A percentile compares a stretch with the other conserved stretches of the same genome.
Evolutionary conservation across 2,113 vertebrate species (phyloP).

Genomic region (chimpanzee (Pan troglodytes)): NHGRI_mPanTro3-v2.1_pri NC_072409.2:64086001-64086500

Average conservation of each 20-base stretch:
- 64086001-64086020: not conserved
- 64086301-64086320: constrained; percentile 4
- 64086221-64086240: not conserved
- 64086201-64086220: not conserved
- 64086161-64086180: not conserved
- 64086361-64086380: constrained; percentile 11
- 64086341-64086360: not conserved
- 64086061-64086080: not conserved
- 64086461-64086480: constrained; percentile 45
- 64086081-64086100: not conserved
- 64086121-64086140: not conserved
- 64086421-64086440: constrained; percentile 42
- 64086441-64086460: constrained; percentile 25
- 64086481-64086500: constrained; percentile 50
- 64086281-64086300: constrained; percentile 21
- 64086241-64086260: not conserved
- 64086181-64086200: not conserved
- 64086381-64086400: constrained; percentile 47
- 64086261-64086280: constrained; percentile 5
- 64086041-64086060: not conserved
- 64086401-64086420: constrained; percentile 26
- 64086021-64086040: not conserved
- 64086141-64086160: not conserved
- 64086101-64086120: not conserved
- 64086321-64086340: constrained; percentile 39